phyloP scores from a whole-genome alignment of 2,797 vertebrate genomes.

The Brotogeris chrysoptera region DNA sequence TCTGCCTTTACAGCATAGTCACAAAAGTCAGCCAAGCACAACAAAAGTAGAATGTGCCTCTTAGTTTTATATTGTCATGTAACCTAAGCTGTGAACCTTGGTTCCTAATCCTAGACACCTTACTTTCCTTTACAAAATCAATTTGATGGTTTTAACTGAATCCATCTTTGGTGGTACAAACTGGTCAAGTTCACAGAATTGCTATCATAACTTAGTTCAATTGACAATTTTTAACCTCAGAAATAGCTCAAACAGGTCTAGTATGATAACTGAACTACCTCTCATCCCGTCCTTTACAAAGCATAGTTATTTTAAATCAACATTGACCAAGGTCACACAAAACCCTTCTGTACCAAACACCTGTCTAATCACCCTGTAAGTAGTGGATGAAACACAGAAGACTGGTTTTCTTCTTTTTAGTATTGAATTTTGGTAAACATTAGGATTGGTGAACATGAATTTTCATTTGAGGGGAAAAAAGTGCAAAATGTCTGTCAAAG shows the following conservation, averaged over 20 bases:
- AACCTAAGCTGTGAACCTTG: not conserved
- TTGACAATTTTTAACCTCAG: not conserved
- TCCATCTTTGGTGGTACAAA: not conserved
- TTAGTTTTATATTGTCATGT: not conserved
- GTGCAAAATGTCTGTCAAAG: not conserved
- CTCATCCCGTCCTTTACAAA: not conserved
- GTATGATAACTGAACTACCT: not conserved
- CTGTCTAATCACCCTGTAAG: not conserved
- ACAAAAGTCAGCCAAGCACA: not conserved
- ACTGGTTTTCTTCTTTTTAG: not conserved
- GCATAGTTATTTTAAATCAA: not conserved
- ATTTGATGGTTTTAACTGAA: not conserved
- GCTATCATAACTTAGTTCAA: not conserved
- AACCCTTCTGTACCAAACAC: not conserved
- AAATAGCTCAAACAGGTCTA: not conserved
- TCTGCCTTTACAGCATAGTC: not conserved
- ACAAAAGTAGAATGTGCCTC: not conserved
- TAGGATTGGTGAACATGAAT: not conserved
- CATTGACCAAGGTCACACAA: not conserved
- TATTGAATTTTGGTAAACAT: not conserved
- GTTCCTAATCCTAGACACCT: not conserved
- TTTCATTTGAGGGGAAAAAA: not conserved
- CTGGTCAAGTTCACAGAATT: not conserved
- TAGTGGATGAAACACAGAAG: not conserved
- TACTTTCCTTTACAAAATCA: not conserved